These are phyloP conservation scores for Pachycephus smyrnensis DNA, from an alignment of 2,888 invertebrate species.

Conservation along the genomic window DNA sequence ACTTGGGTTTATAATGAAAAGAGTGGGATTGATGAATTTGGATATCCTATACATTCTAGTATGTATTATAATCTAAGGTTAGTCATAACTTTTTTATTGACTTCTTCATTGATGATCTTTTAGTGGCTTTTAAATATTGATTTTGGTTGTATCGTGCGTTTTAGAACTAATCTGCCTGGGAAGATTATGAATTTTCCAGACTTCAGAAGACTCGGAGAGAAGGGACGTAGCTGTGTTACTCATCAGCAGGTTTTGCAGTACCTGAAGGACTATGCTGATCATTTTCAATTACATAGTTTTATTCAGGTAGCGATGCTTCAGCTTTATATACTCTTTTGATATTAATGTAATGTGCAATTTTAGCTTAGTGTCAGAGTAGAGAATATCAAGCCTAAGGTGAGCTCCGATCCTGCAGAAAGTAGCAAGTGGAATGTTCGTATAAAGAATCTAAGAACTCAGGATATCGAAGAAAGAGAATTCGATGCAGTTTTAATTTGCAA, in stretches of 20 bases:
- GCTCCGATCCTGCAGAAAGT: slow-evolving; percentile 6
- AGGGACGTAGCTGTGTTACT: slow-evolving; percentile 74
- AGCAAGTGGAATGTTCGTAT: slow-evolving; percentile 69
- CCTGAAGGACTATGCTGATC: slow-evolving; percentile 74
- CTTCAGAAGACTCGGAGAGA: slow-evolving; percentile 72
- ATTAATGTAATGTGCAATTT: background rate
- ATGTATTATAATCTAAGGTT: slow-evolving; percentile 84
- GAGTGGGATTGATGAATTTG: slow-evolving; percentile 74
- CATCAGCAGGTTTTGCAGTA: slow-evolving; percentile 79
- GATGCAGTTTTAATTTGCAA: slow-evolving; percentile 78
- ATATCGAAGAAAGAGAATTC: slow-evolving; percentile 68
- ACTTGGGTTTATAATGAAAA: slow-evolving; percentile 83
- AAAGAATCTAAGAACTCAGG: slow-evolving; percentile 65
- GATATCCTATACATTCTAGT: slow-evolving; percentile 79
- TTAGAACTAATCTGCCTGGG: slow-evolving; percentile 82
- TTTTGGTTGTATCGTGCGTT: slow-evolving; percentile 11
- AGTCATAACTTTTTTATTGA: slow-evolving; percentile 28
- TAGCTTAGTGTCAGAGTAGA: slow-evolving; percentile 59
- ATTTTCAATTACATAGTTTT: slow-evolving; percentile 72
- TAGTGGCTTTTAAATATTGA: background rate
- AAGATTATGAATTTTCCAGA: slow-evolving; percentile 85
- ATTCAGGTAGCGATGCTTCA: slow-evolving; percentile 71
- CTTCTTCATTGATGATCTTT: background rate
- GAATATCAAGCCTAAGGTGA: slow-evolving; percentile 62
- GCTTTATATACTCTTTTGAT: slow-evolving; percentile 27